Conservation (phyloP, 2,113 vertebrate species). For the Pungitius pungitius region DNA sequence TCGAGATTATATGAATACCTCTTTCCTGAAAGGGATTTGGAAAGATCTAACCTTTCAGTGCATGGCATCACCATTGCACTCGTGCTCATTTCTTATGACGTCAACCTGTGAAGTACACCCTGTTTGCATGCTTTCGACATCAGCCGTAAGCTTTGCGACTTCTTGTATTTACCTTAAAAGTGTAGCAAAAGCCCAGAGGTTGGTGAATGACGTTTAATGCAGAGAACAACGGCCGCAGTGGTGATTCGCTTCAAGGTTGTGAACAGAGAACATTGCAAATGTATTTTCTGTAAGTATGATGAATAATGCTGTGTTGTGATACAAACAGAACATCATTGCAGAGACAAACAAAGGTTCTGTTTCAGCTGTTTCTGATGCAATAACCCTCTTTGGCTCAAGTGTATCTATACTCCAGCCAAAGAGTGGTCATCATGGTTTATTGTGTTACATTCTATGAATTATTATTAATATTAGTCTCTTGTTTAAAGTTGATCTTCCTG, state of each 20-base stretch:
- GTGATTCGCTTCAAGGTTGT: slow-evolving; percentile 12
- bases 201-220: slow-evolving; percentile 3
- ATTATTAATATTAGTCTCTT: slow-evolving; percentile 18
- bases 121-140: slow-evolving; percentile 62
- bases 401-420: too few relatives aligned
- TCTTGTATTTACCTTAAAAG: slow-evolving; percentile 11
- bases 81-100: slow-evolving; percentile 58
- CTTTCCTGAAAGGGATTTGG: slow-evolving; percentile 54
- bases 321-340: slow-evolving; percentile 1
- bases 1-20: slow-evolving; percentile 70
- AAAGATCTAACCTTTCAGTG: slow-evolving; percentile 59
- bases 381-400: neutral
- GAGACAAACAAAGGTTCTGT: slow-evolving; percentile 7
- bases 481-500: slow-evolving; percentile 40
- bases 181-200: slow-evolving; percentile 1
- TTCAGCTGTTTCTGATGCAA: slow-evolving; percentile 6
- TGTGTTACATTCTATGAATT: neutral
- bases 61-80: slow-evolving; percentile 75
- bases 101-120: slow-evolving; percentile 38
- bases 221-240: neutral
- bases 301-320: neutral
- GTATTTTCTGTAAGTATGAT: neutral
- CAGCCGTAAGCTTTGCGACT: slow-evolving; percentile 17
- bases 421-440: neutral
- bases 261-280: slow-evolving; percentile 6